Evolutionary conservation across 64 coral and sea anemone species (phyloP), one percentile per base, ranked within the genome.

Genomic region (Anthopleura sola): DNA sequence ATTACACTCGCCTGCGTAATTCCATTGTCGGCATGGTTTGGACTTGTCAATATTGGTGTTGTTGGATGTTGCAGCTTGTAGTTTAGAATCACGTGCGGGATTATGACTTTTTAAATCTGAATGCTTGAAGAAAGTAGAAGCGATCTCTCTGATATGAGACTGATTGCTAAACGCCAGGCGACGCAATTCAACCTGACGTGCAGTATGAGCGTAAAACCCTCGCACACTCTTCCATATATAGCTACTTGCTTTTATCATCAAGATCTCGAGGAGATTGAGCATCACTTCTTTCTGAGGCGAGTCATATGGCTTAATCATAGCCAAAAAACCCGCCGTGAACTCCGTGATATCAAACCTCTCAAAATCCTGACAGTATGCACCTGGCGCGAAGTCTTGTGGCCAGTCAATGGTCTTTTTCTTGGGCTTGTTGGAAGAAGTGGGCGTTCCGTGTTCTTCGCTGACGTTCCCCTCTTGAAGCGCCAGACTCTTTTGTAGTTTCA

Each of bases 321-420:
- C 86, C 49, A 87, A 29, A 78, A 56, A 87, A 31, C 68, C 68
- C 8, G 47, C 47, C 12, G 78, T 38, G 17, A 76, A 76, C 3
- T 75, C n/a, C 0, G 85, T 17, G 14, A 86, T 49, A 12, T 86
- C 85, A 0, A 86, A 5, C 85, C 76, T 86, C 11, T 86, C 85
- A 33, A 48, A 86, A 18, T 86, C 85, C 4, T 7, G 3, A 54
- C 6, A 16, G 12, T 12, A n/a, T 29, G 64, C 47, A 76, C 54
- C 85, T 86, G 66, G 6, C 36, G 11, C 20, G 47, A 76, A 86
- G 6, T 86, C 85, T 49, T 86, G 85, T 23, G 85, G 85, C 64
- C 85, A 77, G 31, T 86, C 64, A 32, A 69, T 40, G 19, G 29
- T 28, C 17, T 34, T 24, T 34, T 84, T 84, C 26, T 60, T 84